These are phyloP conservation scores for Gallinago paraguaiae DNA, from an alignment of 2,113 vertebrate species.

Conservation along the genomic window DNA sequence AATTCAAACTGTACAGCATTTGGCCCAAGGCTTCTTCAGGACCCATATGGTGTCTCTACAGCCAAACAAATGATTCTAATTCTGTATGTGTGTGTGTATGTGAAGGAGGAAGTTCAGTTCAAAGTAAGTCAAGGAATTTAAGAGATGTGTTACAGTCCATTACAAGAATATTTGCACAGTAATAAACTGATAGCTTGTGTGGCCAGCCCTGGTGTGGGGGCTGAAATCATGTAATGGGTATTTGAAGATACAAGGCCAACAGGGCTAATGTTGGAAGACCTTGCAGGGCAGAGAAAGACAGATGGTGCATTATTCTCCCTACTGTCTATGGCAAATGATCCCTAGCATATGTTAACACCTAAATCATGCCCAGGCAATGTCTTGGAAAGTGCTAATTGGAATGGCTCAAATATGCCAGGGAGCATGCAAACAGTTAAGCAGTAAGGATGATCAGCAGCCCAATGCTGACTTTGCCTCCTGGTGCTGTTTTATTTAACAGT, in stretches of 20 bases:
- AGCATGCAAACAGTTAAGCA: background rate
- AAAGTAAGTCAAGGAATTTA: background rate
- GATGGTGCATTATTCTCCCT: background rate
- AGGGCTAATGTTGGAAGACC: background rate
- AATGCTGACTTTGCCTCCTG: background rate
- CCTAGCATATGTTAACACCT: background rate
- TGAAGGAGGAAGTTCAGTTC: background rate
- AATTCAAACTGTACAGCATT: background rate
- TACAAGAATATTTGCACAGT: background rate
- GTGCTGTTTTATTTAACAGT: fast-evolving
- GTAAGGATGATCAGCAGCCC: background rate
- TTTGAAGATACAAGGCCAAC: background rate
- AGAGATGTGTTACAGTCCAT: background rate
- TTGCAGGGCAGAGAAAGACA: background rate
- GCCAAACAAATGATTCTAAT: background rate
- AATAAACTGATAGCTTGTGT: background rate
- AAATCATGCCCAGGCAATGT: background rate
- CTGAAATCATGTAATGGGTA: background rate
- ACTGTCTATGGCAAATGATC: background rate
- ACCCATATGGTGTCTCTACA: background rate
- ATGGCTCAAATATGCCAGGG: background rate
- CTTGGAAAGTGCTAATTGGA: background rate
- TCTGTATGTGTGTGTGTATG: background rate
- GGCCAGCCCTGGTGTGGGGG: background rate
- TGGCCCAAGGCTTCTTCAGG: background rate